Percentiles rank a stretch among this genome's conserved stretches.
phyloP scores from a whole-genome alignment of 2,888 invertebrate species.

The Spicauda simplicius region DNA sequence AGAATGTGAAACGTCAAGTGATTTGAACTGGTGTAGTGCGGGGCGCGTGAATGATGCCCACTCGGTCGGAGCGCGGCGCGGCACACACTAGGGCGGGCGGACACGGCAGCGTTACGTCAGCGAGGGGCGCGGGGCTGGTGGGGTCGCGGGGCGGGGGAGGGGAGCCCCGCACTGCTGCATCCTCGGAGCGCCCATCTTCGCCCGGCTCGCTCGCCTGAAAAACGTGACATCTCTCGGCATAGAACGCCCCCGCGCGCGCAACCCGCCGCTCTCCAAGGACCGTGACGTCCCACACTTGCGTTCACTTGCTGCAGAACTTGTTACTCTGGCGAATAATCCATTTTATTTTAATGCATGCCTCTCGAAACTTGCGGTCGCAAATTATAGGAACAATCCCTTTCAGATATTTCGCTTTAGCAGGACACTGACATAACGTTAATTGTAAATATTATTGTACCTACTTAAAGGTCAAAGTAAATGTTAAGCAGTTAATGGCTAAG shows the following conservation, averaged over 20 bases:
- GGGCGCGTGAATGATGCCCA: slow-evolving; percentile 67
- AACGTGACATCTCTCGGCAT: slow-evolving; percentile 71
- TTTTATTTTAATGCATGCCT: slow-evolving; percentile 31
- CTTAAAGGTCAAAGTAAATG: too few relatives aligned
- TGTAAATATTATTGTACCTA: too few relatives aligned
- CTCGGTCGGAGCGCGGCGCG: slow-evolving; percentile 78
- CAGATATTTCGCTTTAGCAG: not conserved
- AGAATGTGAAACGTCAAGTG: slow-evolving; percentile 77
- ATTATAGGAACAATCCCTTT: not conserved
- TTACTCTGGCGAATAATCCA: slow-evolving; percentile 53
- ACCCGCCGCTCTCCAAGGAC: slow-evolving; percentile 47
- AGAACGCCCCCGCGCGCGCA: slow-evolving; percentile 43
- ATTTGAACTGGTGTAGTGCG: slow-evolving; percentile 72
- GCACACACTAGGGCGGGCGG: slow-evolving; percentile 82
- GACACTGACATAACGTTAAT: too few relatives aligned
- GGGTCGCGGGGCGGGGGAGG: slow-evolving; percentile 47
- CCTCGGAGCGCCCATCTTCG: slow-evolving; percentile 75
- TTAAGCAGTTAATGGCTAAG: too few relatives aligned
- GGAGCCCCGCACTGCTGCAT: slow-evolving; percentile 79
- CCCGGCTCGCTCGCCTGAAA: slow-evolving; percentile 69
- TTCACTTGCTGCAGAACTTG: slow-evolving; percentile 56
- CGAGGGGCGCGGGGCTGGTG: slow-evolving; percentile 60
- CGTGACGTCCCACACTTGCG: slow-evolving; percentile 38
- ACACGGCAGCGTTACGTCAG: slow-evolving; percentile 83
- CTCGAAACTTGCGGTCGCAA: not conserved